phyloP scores from a whole-genome alignment of 2,797 vertebrate species.

The Lates japonicus region DNA sequence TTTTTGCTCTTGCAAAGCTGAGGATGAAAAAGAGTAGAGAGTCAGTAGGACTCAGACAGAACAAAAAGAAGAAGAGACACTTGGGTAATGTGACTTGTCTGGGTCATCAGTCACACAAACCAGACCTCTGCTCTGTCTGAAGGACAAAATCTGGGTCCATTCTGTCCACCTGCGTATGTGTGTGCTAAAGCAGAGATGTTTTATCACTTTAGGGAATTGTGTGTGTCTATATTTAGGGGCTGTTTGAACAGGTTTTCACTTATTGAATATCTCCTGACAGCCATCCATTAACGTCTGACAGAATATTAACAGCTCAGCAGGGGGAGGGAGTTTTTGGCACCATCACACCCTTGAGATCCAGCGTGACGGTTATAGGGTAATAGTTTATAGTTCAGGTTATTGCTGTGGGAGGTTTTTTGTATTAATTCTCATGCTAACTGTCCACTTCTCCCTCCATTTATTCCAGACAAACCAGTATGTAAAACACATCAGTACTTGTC shows the following conservation, averaged over 20 bases:
- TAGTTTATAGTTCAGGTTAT: conserved; percentile 44
- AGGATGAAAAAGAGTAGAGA: conserved; percentile 2
- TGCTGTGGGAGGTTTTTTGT: conserved; percentile 4
- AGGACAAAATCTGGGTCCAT: conserved; percentile 52
- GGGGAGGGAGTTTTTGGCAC: conserved; percentile 19
- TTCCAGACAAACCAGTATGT: conserved; percentile 42
- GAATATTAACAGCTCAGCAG: conserved; percentile 31
- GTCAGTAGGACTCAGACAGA: conserved; percentile 4
- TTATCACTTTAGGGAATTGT: conserved; percentile 51
- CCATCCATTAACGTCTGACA: conserved; percentile 43
- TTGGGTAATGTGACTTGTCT: conserved; percentile 30
- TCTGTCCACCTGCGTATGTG: conserved; percentile 26
- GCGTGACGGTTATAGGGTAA: conserved; percentile 50
- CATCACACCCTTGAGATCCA: conserved; percentile 49
- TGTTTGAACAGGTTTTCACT: conserved; percentile 50
- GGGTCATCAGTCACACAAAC: conserved; percentile 58
- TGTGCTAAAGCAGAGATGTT: conserved; percentile 29
- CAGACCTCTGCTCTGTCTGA: conserved; percentile 48
- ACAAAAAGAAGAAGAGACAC: not conserved
- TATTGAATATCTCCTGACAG: conserved; percentile 51
- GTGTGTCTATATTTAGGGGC: conserved; percentile 28
- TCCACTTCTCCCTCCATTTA: conserved; percentile 21
- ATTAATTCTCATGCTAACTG: conserved; percentile 22
- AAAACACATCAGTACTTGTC: conserved; percentile 24
- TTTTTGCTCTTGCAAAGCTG: not conserved